These are phyloP conservation scores for Mycetomoellerius zeteki DNA, from an alignment of 1,140 invertebrate species.

Conservation along the genomic window DNA sequence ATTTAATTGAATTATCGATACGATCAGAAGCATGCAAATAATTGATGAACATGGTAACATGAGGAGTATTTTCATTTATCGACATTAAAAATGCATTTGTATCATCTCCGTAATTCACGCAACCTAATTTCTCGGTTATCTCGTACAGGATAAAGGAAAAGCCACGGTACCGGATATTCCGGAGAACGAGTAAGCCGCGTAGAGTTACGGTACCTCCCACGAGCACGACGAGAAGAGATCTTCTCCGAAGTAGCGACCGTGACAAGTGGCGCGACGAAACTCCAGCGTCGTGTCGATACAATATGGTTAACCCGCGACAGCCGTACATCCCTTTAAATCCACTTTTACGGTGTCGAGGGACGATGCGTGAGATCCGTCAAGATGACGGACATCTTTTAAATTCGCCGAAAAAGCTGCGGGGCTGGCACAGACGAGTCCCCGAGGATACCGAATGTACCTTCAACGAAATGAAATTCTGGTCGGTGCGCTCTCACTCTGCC, in stretches of 20 bases:
- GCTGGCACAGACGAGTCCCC: conserved; percentile 55
- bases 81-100: conserved; percentile 22
- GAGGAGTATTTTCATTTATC: neutral
- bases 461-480: conserved; percentile 73
- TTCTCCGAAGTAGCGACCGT: conserved; percentile 24
- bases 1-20: conserved; percentile 25
- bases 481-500: neutral
- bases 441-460: conserved; percentile 55
- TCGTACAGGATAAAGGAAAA: neutral
- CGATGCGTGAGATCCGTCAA: conserved; percentile 63
- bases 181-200: neutral
- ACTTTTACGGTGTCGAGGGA: conserved; percentile 58
- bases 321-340: conserved; percentile 60
- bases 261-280: conserved; percentile 49
- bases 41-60: neutral
- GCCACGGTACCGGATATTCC: conserved; percentile 14
- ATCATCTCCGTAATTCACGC: conserved; percentile 9
- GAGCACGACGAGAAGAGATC: conserved; percentile 3
- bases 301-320: conserved; percentile 43
- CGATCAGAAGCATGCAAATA: neutral
- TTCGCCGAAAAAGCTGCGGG: conserved; percentile 35
- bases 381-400: conserved; percentile 65
- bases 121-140: conserved; percentile 34
- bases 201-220: conserved; percentile 11
- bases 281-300: conserved; percentile 44